Conservation (phyloP, 2,113 vertebrate genomes). For the Paradoxurus hermaphroditus region DNA sequence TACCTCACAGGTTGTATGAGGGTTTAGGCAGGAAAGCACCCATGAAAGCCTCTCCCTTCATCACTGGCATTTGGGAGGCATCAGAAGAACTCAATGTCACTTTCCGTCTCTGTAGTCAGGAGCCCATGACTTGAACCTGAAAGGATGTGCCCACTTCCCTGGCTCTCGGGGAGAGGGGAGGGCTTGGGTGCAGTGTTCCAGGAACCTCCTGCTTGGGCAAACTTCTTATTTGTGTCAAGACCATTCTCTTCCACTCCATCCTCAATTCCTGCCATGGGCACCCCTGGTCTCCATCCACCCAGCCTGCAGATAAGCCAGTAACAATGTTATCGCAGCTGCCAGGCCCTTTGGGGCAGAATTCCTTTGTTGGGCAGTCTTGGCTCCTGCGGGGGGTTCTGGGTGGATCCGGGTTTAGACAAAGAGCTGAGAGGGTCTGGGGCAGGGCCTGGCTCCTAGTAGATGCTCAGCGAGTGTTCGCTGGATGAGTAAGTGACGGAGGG, state of each 20-base stretch:
- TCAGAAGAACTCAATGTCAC: background rate
- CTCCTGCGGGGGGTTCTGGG: background rate
- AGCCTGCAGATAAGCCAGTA: conserved; percentile 44
- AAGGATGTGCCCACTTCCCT: background rate
- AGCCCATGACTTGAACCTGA: background rate
- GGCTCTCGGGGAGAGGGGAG: background rate
- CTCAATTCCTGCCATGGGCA: background rate
- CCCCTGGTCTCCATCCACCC: background rate
- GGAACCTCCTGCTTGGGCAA: background rate
- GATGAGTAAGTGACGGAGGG: background rate
- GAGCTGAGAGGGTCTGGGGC: background rate
- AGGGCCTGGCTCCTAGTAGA: background rate
- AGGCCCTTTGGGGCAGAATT: conserved; percentile 10
- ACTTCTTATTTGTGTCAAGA: background rate
- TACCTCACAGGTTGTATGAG: background rate
- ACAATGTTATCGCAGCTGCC: conserved; percentile 55
- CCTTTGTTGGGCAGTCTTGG: conserved; percentile 45
- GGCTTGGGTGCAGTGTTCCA: background rate
- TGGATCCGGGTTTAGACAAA: background rate
- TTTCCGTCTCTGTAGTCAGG: background rate
- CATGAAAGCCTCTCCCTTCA: background rate
- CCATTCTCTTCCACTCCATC: background rate
- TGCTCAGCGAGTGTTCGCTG: background rate
- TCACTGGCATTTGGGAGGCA: background rate
- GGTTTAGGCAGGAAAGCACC: background rate